These are phyloP conservation scores for Uloborus diversus DNA, from an alignment of 1,140 invertebrate genomes.

Conservation along the genomic window DNA sequence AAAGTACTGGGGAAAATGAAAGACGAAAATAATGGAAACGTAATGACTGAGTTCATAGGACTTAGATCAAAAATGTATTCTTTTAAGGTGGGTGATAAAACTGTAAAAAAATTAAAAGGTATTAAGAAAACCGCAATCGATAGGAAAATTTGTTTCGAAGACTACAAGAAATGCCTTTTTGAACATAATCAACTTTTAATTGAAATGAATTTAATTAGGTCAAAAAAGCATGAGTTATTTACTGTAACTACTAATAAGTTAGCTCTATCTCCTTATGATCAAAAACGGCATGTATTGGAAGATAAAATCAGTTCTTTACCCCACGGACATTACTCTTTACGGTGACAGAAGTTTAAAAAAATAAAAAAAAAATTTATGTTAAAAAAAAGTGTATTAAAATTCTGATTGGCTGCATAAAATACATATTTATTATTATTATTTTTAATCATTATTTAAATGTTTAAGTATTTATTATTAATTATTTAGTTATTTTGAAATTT, in stretches of 20 bases:
- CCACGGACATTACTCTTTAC: background rate
- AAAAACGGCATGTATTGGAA: slow-evolving; percentile 1
- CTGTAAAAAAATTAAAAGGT: slow-evolving; percentile 26
- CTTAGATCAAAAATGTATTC: slow-evolving; percentile 30
- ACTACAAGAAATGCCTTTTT: background rate
- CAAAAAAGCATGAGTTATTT: background rate
- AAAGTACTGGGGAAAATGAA: slow-evolving; percentile 41
- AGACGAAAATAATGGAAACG: slow-evolving; percentile 7
- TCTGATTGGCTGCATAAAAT: background rate
- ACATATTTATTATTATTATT: background rate
- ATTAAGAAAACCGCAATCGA: background rate
- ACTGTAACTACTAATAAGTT: background rate
- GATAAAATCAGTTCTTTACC: background rate
- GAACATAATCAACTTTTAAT: background rate
- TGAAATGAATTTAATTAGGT: background rate
- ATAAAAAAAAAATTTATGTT: background rate
- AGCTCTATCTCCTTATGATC: background rate
- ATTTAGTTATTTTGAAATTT: too few species aligned
- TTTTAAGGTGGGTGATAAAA: background rate
- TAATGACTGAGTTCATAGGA: slow-evolving; percentile 35
- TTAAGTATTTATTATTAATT: background rate
- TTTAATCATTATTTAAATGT: background rate
- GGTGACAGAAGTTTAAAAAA: background rate
- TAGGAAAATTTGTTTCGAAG: background rate
- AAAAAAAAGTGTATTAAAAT: background rate